Evolutionary conservation across 2,797 vertebrate species (phyloP), one percentile per base, ranked within the genome.

Genomic region (Caiman crocodilus): DNA sequence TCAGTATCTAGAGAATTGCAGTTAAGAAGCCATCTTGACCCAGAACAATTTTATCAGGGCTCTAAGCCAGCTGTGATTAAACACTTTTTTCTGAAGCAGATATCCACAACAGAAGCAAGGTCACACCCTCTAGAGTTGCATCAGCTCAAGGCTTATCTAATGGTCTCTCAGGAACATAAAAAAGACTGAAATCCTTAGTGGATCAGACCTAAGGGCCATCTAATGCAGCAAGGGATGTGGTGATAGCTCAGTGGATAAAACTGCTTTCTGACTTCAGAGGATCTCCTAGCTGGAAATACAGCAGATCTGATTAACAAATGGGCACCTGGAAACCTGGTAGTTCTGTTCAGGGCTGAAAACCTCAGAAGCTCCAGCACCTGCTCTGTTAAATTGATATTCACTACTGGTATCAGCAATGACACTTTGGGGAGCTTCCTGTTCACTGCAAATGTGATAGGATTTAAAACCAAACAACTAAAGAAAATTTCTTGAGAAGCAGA

Each of bases 31-130:
- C 87, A 82, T 89, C 87, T 90, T 81, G 90, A 86, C 88, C 85
- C 82, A 76, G 65, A 90, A 94, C 95, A 95, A 95, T 94, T 95
- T 92, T 59, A 84, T 94, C 93, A 96, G 85, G 95, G 93, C 89
- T 92, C 85, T 96, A 96, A 96, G 91, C 95, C 85, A 74, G 84
- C 74, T 76, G 32, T 32, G 85, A 96, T 95, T 92, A 96, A 91
- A 69, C 26, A 69, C 79, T 65, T 93, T 81, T 93, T 90, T 92
- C 76, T 4, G 15, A 96, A 84, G 84, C 69, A 90, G 84, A 35
- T 85, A 93, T 94, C 91, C 91, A 90, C 76, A 90, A 65, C 92
- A 73, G 90, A 91, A 93, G 87, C 91, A 90, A 96, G 96, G 96
- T 90, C 96, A 92, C 16, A 94, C 77, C 85, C 20, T 78, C 87